phyloP scores from a whole-genome alignment of 2,113 vertebrate species.

The Poeciliopsis turrubarensis region DNA sequence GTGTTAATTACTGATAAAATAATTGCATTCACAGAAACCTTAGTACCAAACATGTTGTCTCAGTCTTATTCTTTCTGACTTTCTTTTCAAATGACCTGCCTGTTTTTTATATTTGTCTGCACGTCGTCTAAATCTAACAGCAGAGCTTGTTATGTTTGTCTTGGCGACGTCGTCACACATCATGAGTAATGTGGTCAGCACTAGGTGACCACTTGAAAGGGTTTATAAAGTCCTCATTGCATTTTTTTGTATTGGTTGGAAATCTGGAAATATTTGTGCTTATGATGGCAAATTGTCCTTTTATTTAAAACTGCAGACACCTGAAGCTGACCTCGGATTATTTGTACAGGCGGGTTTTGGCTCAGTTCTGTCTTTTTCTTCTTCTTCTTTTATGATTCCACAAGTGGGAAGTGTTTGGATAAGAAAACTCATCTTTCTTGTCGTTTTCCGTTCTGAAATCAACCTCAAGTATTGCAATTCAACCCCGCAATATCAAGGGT shows the following conservation, averaged over 20 bases:
- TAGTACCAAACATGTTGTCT: conserved; percentile 20
- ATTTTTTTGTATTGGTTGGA: conserved; percentile 31
- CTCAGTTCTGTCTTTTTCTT: conserved; percentile 60
- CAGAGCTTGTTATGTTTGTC: conserved; percentile 14
- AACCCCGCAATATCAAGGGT: conserved; percentile 39
- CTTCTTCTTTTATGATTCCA: conserved; percentile 39
- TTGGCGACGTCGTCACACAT: conserved; percentile 10
- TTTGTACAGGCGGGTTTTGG: conserved; percentile 67
- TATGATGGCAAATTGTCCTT: conserved; percentile 44
- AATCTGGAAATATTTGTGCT: conserved; percentile 57
- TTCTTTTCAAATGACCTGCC: conserved; percentile 2
- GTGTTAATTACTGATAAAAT: conserved; percentile 23
- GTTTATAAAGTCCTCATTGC: conserved; percentile 37
- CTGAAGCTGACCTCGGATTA: conserved; percentile 57
- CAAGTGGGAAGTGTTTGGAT: conserved; percentile 53
- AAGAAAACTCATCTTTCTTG: conserved; percentile 24
- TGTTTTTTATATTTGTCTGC: not conserved
- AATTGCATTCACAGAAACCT: conserved; percentile 26
- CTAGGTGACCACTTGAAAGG: conserved; percentile 34
- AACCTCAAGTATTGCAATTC: conserved; percentile 30
- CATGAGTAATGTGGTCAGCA: conserved; percentile 31
- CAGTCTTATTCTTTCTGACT: conserved; percentile 21
- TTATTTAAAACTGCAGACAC: conserved; percentile 63
- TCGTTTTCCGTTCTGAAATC: conserved; percentile 6
- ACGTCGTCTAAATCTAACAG: conserved; percentile 15